A percentile compares a stretch with the other conserved stretches of the same genome.
Evolutionary conservation across 2,888 invertebrate genomes (phyloP).

Genomic region (Dendrolimus houi): DNA sequence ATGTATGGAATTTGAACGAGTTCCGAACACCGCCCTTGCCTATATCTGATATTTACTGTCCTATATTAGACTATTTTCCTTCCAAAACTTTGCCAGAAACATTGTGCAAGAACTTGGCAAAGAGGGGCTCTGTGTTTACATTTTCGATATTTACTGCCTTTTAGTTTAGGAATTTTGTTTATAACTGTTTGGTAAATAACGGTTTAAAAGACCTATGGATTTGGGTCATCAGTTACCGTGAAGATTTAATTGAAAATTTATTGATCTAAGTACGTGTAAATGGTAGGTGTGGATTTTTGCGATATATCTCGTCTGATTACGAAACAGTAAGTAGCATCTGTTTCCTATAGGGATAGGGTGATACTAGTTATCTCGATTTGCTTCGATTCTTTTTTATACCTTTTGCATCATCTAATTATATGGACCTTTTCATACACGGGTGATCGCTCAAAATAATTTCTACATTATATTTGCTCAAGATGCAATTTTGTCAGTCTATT

Average conservation of each 20-base stretch:
- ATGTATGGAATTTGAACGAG: constrained; percentile 37
- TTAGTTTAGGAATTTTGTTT: constrained; percentile 2
- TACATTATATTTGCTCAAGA: no score
- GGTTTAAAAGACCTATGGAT: constrained; percentile 1
- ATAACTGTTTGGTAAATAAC: not conserved
- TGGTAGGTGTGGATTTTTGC: no score
- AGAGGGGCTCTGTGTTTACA: constrained; percentile 4
- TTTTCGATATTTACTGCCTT: constrained; percentile 7
- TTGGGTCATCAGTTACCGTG: constrained; percentile 1
- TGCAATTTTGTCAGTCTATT: no score
- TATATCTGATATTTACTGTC: constrained; percentile 38
- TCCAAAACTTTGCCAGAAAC: constrained; percentile 14
- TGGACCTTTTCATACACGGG: no score
- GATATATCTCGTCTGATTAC: no score
- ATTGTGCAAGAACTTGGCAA: constrained; percentile 10
- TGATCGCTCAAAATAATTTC: no score
- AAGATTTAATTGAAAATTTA: not conserved
- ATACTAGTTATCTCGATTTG: no score
- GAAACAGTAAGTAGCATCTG: no score
- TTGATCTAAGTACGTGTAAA: no score
- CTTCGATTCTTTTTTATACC: no score
- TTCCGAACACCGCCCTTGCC: constrained; percentile 39
- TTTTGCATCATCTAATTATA: no score
- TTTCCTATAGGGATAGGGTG: no score
- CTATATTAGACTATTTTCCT: constrained; percentile 24